Base-by-base conservation (phyloP, 2,113 vertebrate species). In the Oophaga pumilio region DNA sequence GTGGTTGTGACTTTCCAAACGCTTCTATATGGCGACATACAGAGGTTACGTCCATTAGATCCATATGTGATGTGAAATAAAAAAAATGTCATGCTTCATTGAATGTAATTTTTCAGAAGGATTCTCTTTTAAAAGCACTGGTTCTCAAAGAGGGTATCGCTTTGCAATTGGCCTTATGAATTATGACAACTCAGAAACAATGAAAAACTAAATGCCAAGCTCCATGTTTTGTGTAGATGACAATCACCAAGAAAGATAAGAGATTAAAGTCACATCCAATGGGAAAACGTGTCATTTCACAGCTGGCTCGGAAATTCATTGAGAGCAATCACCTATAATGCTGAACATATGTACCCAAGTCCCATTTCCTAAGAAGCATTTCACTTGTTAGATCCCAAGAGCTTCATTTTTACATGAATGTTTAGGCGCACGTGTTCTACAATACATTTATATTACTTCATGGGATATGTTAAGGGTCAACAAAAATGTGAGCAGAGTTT, bases 381-480 rank as follows among this genome's bases (percentile, higher is more conserved):
- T 56, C 2, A 0, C 4, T 57, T 28, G 14, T 13, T 77, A 17
- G 12, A 26, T 26, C 76, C 76, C 17, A 1, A 57, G 15, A n/a
- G 52, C 50, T 9, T 53, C n/a, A 76, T 76, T 79, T 79, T 64
- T 81, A 26, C 59, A 81, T 33, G n/a, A 50, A 69, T 26, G 22
- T 53, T 17, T 8, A 68, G 33, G 79, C 10, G 14, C 81, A 83
- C 60, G n/a, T 69, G 81, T 68, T 52, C 81, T 13, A 52, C 62
- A 69, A 68, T 83, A 83, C 24, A 26, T 53, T 62, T 64, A 13
- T 24, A 59, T 79, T 49, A 64, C 81, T 68, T 50, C 33, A 49
- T 69, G 81, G 81, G 81, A 69, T 69, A n/a, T 52, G 81, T 68
- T 69, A 68, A 68, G 81, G 81, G 81, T 83, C 81, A 83, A n/a